phyloP scores from a whole-genome alignment of 2,797 vertebrate genomes.

The Emys orbicularis region DNA sequence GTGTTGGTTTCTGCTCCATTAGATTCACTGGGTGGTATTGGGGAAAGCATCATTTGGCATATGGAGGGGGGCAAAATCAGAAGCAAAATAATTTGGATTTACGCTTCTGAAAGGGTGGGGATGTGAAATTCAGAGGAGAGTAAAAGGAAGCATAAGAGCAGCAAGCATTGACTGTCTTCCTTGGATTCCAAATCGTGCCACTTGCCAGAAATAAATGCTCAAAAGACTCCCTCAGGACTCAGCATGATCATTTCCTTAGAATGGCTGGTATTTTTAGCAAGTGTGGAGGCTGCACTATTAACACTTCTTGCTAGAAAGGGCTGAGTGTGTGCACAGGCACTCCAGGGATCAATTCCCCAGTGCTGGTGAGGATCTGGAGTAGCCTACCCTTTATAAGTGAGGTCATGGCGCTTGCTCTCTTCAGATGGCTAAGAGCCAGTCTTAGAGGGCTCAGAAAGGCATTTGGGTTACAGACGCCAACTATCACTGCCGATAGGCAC shows the following conservation, averaged over 20 bases:
- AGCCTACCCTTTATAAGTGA: not conserved
- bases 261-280: not conserved
- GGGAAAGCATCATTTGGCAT: not conserved
- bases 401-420: not conserved
- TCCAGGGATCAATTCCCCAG: not conserved
- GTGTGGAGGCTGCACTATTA: not conserved
- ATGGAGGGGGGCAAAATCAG: not conserved
- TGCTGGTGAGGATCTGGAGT: not conserved
- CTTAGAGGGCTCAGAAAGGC: not conserved
- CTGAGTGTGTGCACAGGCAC: not conserved
- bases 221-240: conserved; percentile 29
- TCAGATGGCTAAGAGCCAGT: not conserved
- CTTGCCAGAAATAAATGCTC: conserved; percentile 27
- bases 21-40: not conserved
- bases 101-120: conserved; percentile 36
- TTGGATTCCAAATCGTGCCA: not conserved
- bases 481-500: not conserved
- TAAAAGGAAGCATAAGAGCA: conserved; percentile 27
- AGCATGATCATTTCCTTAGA: not conserved
- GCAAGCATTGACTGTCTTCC: conserved; percentile 26
- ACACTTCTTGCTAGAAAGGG: not conserved
- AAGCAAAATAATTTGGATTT: conserved; percentile 4
- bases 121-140: conserved; percentile 22
- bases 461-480: not conserved
- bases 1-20: not conserved